Percentiles rank a stretch among this genome's conserved stretches.
phyloP scores from a whole-genome alignment of 1,140 invertebrate species.

The Drosophila albomicans region DNA sequence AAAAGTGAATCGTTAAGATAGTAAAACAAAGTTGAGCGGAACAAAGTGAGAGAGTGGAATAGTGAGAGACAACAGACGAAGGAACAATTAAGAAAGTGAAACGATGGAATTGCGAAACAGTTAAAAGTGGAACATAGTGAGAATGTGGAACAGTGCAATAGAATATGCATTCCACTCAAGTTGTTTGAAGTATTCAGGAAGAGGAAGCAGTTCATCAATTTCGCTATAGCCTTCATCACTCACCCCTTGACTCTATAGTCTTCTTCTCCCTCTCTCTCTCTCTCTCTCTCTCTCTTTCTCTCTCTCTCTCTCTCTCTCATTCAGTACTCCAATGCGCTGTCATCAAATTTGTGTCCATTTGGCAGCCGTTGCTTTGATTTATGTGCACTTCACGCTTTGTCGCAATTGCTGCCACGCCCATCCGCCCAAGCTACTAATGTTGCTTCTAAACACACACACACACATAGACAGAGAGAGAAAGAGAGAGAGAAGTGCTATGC shows the following conservation, averaged over 20 bases:
- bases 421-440: neutral
- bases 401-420: slow-evolving; percentile 27
- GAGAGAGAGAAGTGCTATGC: neutral
- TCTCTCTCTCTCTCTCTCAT: too few relatives aligned
- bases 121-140: too few relatives aligned
- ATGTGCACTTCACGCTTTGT: slow-evolving; percentile 69
- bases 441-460: neutral
- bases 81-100: neutral
- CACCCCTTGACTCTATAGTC: neutral
- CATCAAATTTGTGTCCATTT: slow-evolving; percentile 58
- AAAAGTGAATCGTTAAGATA: too few relatives aligned
- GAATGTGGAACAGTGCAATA: too few relatives aligned
- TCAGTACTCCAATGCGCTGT: slow-evolving; percentile 23
- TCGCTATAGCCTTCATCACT: too few relatives aligned
- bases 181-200: too few relatives aligned
- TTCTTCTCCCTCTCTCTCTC: neutral
- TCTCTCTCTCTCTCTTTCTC: too few relatives aligned
- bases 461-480: neutral
- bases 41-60: too few relatives aligned
- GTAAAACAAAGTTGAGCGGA: too few relatives aligned
- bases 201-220: too few relatives aligned
- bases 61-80: neutral
- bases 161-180: too few relatives aligned
- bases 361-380: slow-evolving; percentile 72
- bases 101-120: neutral